Base-by-base conservation (phyloP, 2,113 vertebrate genomes). In the Polypterus bichir region DNA sequence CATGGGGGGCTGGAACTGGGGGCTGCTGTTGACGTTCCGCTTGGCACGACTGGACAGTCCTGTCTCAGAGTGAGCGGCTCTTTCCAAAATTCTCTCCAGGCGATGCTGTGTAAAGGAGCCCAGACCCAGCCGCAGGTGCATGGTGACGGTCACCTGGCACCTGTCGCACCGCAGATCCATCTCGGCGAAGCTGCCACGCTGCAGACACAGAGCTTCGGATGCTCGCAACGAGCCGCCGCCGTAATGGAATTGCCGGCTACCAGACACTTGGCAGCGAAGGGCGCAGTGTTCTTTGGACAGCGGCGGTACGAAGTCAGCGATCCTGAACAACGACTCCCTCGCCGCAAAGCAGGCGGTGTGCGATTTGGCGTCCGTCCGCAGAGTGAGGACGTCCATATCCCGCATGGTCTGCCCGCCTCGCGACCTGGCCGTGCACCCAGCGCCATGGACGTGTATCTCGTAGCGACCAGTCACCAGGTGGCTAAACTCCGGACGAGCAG, bases 1-100 rank as follows among this genome's bases (percentile, higher is more conserved):
- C 81, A 90, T 94, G 46, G 92, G 87, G 3, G 91, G 88, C 66
- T 94, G 89, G 72, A 98, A 98, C 78, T 97, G 93, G 0, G 95
- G 95, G 1, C 83, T 86, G 9, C 73, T 76, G 74, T 97, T 97
- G 48, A 83, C 68, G 59, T 87, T 91, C 69, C 92, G 88, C 72
- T 80, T 86, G 51, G 65, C 64, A 9, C 91, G 86, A 66, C 73
- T 77, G 58, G 80, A 66, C 27, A 74, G 75, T 59, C 58, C 79
- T 11, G 54, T 69, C 44, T 66, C 57, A 10, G 69, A 80, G 59
- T 9, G 68, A 68, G 78, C 68, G 6, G 76, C 79, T 62, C 64
- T 69, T 3, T 72, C 60, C 5, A 84, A 65, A 44, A 86, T 27
- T 66, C 68, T 77, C 59, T 63, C 69, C 59, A 86, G 61, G 70